Evolutionary conservation across 2,888 invertebrate species (phyloP).

Genomic region (Graphium colonna): DNA sequence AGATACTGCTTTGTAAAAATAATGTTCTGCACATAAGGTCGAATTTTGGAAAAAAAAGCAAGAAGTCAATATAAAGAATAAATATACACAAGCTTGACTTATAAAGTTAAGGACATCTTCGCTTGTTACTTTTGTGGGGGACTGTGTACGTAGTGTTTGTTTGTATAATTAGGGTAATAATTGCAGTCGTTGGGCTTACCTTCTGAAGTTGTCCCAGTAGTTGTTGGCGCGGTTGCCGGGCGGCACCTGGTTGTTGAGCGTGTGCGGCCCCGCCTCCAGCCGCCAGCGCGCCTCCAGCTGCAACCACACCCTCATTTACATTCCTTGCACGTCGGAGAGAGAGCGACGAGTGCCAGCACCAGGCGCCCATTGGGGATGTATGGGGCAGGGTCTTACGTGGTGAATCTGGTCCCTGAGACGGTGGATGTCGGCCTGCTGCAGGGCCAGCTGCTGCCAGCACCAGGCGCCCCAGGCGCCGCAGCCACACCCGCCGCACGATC

Average conservation of each 20-base stretch:
- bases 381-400: constrained; percentile 46
- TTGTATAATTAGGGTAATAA: not conserved
- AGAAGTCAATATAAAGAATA: too few relatives aligned
- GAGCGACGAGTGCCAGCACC: too few relatives aligned
- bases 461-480: constrained; percentile 69
- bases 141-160: too few relatives aligned
- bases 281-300: constrained; percentile 78
- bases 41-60: too few relatives aligned
- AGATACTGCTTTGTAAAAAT: too few relatives aligned
- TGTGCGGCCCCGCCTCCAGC: constrained; percentile 71
- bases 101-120: too few relatives aligned
- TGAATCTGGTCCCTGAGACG: constrained; percentile 77
- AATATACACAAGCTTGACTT: too few relatives aligned
- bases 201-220: constrained; percentile 96
- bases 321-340: too few relatives aligned
- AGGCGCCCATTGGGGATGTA: too few relatives aligned
- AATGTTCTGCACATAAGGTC: too few relatives aligned
- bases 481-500: constrained; percentile 45
- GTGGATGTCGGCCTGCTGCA: constrained; percentile 85
- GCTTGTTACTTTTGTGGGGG: too few relatives aligned
- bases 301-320: too few relatives aligned
- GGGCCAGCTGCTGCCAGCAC: constrained; percentile 70
- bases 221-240: constrained; percentile 95
- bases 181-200: constrained; percentile 81
- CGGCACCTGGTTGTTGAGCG: constrained; percentile 93